phyloP scores from a whole-genome alignment of 2,113 vertebrate species.

The Hemibagrus wyckioides region DNA sequence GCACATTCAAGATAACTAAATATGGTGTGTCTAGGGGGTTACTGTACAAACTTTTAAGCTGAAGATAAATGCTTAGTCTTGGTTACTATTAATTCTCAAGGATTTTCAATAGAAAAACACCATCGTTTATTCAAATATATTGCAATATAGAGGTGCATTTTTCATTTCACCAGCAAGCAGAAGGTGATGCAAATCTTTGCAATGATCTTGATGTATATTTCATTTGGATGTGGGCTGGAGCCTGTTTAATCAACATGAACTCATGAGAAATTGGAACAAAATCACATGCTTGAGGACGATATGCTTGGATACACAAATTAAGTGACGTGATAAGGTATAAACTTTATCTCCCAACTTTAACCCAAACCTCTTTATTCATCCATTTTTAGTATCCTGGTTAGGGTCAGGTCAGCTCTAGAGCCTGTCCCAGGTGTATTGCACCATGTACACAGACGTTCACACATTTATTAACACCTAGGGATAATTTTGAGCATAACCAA shows the following conservation, averaged over 20 bases:
- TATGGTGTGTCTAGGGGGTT: background rate
- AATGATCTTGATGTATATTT: background rate
- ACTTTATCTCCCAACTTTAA: background rate
- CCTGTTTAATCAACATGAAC: conserved; percentile 2
- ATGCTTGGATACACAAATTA: background rate
- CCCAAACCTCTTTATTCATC: background rate
- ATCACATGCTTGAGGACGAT: background rate
- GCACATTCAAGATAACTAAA: background rate
- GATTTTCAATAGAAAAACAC: background rate
- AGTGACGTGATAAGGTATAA: background rate
- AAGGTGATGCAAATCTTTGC: background rate
- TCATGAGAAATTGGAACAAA: background rate
- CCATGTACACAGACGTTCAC: background rate
- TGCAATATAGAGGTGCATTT: background rate
- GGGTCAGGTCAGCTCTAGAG: background rate
- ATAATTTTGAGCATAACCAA: background rate
- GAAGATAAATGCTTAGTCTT: background rate
- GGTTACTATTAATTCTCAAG: too few species aligned
- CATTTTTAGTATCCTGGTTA: background rate
- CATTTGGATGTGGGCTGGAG: background rate
- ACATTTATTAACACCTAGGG: background rate
- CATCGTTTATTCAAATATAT: too few species aligned
- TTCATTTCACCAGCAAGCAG: too few species aligned
- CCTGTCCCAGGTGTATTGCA: background rate
- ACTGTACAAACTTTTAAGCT: background rate